Base-by-base conservation (phyloP, 37 sponge, comb jelly and placozoan species). In the Agelas oroides region DNA sequence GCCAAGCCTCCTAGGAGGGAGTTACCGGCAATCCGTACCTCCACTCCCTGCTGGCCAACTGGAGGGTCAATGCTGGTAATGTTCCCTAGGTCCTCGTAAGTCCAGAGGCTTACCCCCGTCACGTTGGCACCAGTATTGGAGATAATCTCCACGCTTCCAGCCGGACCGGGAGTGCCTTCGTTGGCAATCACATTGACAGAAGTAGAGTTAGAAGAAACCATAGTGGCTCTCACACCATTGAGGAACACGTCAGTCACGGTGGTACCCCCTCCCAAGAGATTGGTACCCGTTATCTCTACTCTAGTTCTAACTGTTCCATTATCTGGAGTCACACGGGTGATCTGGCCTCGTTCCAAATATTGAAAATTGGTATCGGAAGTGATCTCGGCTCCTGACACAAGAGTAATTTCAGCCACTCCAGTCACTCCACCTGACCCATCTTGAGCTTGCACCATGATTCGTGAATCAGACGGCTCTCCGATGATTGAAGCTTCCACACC, bases 1-100 rank as follows among this genome's bases (percentile, higher is more conserved):
- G 59, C 77, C 1, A 53, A 52, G 35, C 84, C 24, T 38, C 93
- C 92, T 23, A 91, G 53, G 28, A 95, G 64, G 34, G 53, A 34
- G 1, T 31, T 0, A 23, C 95, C 95, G 57, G 31, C 52, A 24
- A 91, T 71, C 31, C 59, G 81, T 5, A 95, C 92, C 0, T 32
- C 32, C 19, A 88, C 78, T 11, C 95, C 95, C 27, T 68, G 65
- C 70, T 88, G 95, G 31, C 89, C 86, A 27, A 65, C 21, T 15
- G 68, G 0, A 2, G 95, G 95, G 0, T 18, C 17, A 33, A 95
- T 69, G n/a, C 28, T 19, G 6, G 83, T 53, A 1, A 95, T 85
- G 19, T 0, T 46, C 16, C 95, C 95, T 1, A 76, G 55, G 0
- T 73, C 63, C 6, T 70, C 55, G 75, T 84, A 87, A 12, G 52